Conservation (phyloP, 1,140 invertebrate genomes). For the Drosophila mauritiana region DNA sequence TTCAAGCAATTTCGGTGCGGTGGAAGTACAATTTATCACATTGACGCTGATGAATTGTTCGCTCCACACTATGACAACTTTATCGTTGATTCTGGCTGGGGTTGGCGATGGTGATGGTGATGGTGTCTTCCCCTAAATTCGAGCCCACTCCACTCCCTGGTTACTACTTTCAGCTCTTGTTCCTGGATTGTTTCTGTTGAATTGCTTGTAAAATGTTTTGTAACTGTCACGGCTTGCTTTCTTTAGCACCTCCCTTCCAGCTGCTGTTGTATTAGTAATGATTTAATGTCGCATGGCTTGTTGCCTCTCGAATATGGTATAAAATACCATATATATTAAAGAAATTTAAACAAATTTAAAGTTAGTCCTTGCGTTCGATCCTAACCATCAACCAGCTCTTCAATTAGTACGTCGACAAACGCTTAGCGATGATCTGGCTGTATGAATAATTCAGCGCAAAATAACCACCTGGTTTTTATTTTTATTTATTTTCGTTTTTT, state of each 20-base stretch:
- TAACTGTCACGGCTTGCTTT: conserved; percentile 66
- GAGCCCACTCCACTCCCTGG: neutral
- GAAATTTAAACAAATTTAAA: neutral
- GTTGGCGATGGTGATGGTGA: conserved; percentile 6
- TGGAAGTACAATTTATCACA: conserved; percentile 78
- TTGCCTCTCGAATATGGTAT: conserved; percentile 45
- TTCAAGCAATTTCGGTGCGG: conserved; percentile 67
- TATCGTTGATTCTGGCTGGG: conserved; percentile 58
- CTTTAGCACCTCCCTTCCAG: conserved; percentile 25
- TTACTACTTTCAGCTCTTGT: conserved; percentile 41
- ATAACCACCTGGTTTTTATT: conserved; percentile 5
- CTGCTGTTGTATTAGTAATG: conserved; percentile 56
- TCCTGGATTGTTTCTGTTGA: conserved; percentile 59
- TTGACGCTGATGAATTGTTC: conserved; percentile 81
- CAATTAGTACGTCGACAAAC: conserved; percentile 1
- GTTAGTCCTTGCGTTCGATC: neutral
- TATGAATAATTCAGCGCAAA: conserved; percentile 59
- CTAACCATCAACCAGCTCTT: neutral
- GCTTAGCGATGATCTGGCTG: conserved; percentile 33
- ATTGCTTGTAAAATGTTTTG: conserved; percentile 80
- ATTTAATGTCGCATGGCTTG: conserved; percentile 62
- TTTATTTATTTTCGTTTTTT: conserved; percentile 8
- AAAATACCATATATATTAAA: neutral
- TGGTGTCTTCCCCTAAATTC: neutral
- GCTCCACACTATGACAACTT: conserved; percentile 80